Conservation (phyloP, 2,113 vertebrate genomes). For the Cranoglanis bouderius region DNA sequence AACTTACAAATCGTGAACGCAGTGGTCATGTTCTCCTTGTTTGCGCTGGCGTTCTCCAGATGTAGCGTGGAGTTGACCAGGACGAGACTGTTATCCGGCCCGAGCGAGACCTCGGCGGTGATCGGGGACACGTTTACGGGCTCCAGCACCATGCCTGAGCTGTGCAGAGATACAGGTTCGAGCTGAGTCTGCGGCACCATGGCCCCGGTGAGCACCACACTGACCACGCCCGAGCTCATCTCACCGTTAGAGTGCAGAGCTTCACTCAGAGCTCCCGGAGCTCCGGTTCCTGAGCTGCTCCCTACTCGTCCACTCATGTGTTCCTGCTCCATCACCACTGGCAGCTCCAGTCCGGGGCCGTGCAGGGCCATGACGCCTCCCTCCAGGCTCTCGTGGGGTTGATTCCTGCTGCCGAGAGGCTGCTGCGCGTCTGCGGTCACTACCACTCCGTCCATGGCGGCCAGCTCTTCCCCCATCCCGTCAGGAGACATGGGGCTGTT, state of each 20-base stretch:
- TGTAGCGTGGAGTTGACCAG: constrained; percentile 90
- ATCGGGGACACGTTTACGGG: constrained; percentile 90
- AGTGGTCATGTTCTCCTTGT: constrained; percentile 93
- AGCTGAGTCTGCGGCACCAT: constrained; percentile 79
- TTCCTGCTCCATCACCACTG: constrained; percentile 91
- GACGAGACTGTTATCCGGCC: constrained; percentile 88
- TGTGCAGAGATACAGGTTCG: constrained; percentile 88
- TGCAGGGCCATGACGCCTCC: constrained; percentile 87
- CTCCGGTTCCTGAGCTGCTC: constrained; percentile 70
- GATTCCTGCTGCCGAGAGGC: constrained; percentile 76
- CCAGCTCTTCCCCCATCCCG: constrained; percentile 85
- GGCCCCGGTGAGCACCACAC: constrained; percentile 90
- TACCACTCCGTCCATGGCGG: constrained; percentile 83
- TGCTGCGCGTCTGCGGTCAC: constrained; percentile 80
- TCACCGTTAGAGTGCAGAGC: constrained; percentile 84
- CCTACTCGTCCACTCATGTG: constrained; percentile 82
- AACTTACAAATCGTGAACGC: constrained; percentile 91
- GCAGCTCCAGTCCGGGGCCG: constrained; percentile 84
- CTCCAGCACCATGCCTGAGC: constrained; percentile 88
- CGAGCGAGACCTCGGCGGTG: constrained; percentile 89
- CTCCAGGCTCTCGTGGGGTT: constrained; percentile 79
- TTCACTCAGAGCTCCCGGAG: constrained; percentile 81
- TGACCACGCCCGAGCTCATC: constrained; percentile 87
- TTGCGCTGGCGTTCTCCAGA: constrained; percentile 89
- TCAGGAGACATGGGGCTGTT: constrained; percentile 93